These are phyloP conservation scores for Osmoderma eremita DNA, from an alignment of 2,888 invertebrate genomes.

Conservation along the genomic window DNA sequence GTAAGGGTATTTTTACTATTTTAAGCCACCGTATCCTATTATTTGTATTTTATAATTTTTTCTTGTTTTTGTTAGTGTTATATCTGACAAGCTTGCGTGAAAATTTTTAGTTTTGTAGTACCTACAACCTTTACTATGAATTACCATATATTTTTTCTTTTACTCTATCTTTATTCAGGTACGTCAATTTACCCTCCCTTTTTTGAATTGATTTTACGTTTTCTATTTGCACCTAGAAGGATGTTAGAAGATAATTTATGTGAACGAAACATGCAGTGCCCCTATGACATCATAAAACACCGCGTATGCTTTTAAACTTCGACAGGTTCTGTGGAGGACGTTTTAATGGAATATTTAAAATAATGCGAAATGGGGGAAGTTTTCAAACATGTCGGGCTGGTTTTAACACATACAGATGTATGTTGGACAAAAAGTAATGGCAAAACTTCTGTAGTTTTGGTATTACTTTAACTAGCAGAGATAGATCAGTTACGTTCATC, in stretches of 20 bases:
- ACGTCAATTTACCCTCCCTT: neutral
- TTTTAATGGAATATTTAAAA: slow-evolving; percentile 48
- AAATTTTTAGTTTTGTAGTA: no score
- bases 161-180: neutral
- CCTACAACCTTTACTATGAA: no score
- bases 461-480: no score
- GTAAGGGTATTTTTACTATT: no score
- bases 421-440: no score
- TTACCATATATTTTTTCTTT: no score
- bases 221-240: neutral
- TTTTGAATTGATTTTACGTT: neutral
- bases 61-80: no score
- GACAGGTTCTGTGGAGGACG: slow-evolving; percentile 41
- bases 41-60: no score
- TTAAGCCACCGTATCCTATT: no score
- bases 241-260: slow-evolving; percentile 33
- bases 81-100: no score
- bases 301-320: slow-evolving; percentile 38
- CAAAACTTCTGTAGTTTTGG: no score
- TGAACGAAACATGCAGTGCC: slow-evolving; percentile 4
- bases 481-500: no score
- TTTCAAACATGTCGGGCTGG: slow-evolving; percentile 48
- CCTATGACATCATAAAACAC: slow-evolving; percentile 39
- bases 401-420: slow-evolving; percentile 42
- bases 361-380: slow-evolving; percentile 47